Evolutionary conservation across 2,797 vertebrate species (phyloP), one percentile per base, ranked within the genome.

Genomic region (Microctenopoma steveboyesi): DNA sequence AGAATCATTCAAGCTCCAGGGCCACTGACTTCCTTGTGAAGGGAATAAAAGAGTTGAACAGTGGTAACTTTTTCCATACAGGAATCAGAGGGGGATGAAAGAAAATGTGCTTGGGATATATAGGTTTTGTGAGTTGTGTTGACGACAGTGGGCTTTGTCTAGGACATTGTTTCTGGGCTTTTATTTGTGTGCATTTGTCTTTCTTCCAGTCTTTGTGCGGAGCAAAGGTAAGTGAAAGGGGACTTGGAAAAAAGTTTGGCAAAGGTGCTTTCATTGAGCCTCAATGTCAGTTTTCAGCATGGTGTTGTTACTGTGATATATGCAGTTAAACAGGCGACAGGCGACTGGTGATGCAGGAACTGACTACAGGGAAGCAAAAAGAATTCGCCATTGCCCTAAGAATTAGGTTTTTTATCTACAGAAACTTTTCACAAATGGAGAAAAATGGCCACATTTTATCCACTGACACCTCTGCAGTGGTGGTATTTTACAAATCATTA

Each of bases 401-500:
- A 64, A 75, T 53, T 47, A 52, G 30, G 30, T 64, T 42, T 71
- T 78, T 74, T 53, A 74, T 70, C 74, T 50, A 43, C 28, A 61
- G 65, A 77, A 81, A 70, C 27, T 18, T 76, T 71, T 70, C 50
- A 70, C 39, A 79, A 78, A 72, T 62, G 13, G 45, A 75, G 82
- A 72, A 83, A 78, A 80, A 72, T 0, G 3, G 57, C 50, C 28
- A 28, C 72, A 22, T 22, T 66, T 46, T 37, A 15, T 53, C 33
- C 43, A 66, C 70, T 56, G 80, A 66, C 80, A 76, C 28, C 35
- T 55, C 58, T 62, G 58, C 54, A 67, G 42, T 61, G 35, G 45
- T 48, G 64, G 27, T 60, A 63, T 77, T 81, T 75, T 67, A 70
- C 64, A 71, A 81, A 78, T 79, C 73, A 71, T 83, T 79, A 83